A percentile compares a stretch with the other conserved stretches of the same genome.
These are phyloP conservation scores for Mythimna albipuncta DNA, from an alignment of 2,888 invertebrate species.

Conservation along the genomic window DNA sequence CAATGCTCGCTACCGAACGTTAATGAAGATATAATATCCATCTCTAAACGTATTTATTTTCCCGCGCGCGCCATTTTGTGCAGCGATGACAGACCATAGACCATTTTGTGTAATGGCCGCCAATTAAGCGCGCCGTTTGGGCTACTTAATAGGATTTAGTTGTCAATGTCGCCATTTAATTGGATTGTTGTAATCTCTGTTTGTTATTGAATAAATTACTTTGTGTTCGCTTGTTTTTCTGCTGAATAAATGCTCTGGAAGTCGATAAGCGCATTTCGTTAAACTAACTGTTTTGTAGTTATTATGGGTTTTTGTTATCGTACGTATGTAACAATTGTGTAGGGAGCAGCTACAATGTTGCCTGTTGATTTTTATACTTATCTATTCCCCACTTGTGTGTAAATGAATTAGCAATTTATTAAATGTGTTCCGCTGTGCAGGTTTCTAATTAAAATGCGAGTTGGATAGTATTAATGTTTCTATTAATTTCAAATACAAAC, in stretches of 20 bases:
- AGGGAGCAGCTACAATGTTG: conserved; percentile 17
- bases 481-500: conserved; percentile 47
- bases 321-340: neutral
- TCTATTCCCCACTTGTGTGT: conserved; percentile 24
- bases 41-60: conserved; percentile 86
- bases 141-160: conserved; percentile 88
- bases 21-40: conserved; percentile 91
- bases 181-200: conserved; percentile 86
- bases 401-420: conserved; percentile 43
- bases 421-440: conserved; percentile 35
- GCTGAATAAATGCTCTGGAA: conserved; percentile 49
- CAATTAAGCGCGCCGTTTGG: conserved; percentile 85
- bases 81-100: conserved; percentile 85
- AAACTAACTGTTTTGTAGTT: conserved; percentile 22
- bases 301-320: conserved; percentile 24
- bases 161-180: conserved; percentile 88
- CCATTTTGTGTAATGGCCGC: conserved; percentile 85
- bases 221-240: conserved; percentile 58
- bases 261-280: conserved; percentile 48
- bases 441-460: conserved; percentile 36
- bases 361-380: conserved; percentile 16
- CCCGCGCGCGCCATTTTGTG: conserved; percentile 85
- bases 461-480: conserved; percentile 44
- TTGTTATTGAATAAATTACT: conserved; percentile 73
- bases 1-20: conserved; percentile 86